phyloP scores from a whole-genome alignment of 2,113 vertebrate species.

The Formicarius rufipectus region DNA sequence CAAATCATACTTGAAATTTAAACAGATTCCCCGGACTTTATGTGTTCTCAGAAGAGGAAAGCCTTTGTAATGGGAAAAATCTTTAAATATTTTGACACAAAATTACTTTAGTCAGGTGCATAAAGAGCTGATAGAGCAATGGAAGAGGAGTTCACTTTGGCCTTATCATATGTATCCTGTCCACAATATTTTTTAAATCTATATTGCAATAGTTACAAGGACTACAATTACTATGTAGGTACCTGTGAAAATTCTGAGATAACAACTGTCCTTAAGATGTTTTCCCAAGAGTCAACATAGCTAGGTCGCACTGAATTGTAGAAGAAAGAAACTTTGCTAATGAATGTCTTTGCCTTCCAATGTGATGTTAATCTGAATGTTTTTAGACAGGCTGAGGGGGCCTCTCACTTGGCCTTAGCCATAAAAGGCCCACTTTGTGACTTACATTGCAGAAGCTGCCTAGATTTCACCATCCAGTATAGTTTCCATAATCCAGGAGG shows the following conservation, averaged over 20 bases:
- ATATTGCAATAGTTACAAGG: background rate
- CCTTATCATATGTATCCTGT: background rate
- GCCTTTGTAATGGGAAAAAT: background rate
- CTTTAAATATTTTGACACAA: background rate
- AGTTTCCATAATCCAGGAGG: background rate
- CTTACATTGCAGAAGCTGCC: background rate
- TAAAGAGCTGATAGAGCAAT: background rate
- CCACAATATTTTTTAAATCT: background rate
- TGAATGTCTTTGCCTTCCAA: background rate
- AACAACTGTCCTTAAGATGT: background rate
- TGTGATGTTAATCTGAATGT: background rate
- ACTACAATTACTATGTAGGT: background rate
- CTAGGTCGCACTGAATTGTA: background rate
- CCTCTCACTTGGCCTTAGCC: background rate
- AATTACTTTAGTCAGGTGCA: background rate
- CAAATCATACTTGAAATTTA: background rate
- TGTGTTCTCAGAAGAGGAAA: background rate
- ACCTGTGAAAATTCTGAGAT: background rate
- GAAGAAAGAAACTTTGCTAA: background rate
- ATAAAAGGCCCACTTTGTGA: background rate
- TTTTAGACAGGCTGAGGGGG: background rate
- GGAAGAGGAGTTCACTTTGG: background rate
- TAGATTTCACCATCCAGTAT: background rate
- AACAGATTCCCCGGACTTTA: accelerated
- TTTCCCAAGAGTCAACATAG: accelerated